Evolutionary conservation across 2,888 invertebrate genomes (phyloP), one percentile per base, ranked within the genome.

Genomic region (Cybosia mesomella): DNA sequence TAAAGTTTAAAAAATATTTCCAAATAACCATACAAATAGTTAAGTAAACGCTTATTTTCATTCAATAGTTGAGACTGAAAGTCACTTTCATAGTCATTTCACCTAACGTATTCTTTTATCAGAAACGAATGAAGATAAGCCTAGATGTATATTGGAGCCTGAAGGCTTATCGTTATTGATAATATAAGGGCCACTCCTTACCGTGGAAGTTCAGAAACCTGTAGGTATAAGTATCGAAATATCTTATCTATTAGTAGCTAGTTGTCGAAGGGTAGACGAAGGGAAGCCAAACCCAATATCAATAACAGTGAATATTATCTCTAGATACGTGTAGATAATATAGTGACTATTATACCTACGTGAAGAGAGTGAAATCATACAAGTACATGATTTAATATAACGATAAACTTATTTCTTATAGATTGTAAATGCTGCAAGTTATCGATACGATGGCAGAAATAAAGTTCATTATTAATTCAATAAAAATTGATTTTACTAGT

Each of bases 121-220:
- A 71, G 67, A 72, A 82, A 74, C 74, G 72, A 82, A 77, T 71
- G 64, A 58, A 74, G 82, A 80, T 80, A 82, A 71, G 68, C 60
- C 55, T 66, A 58, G 62, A 75, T 80, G 75, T 82, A 2, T 15
- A 43, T 22, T 77, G 68, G 74, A 81, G 68, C 74, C 75, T 69
- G 71, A 75, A 72, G 71, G 73, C 78, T 74, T 80, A 80, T 77
- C 78, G 74, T 62, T 68, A 64, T 72, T 73, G 83, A 80, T 80
- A 74, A 80, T 74, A 60, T 68, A 49, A 68, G 62, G 72, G 66
- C 71, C 80, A 64, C 78, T 70, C 83, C 80, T 68, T 62, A n/a
- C n/a, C 58, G 57, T 66, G 73, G 62, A 66, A 66, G 34, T 68
- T 58, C 70, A 75, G 75, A 70, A 70, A 21, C 24, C 54, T 64